A percentile compares a stretch with the other conserved stretches of the same genome.
Evolutionary conservation across 1,140 invertebrate genomes (phyloP).

Genomic region (Ceratosolen fusciceps): DNA sequence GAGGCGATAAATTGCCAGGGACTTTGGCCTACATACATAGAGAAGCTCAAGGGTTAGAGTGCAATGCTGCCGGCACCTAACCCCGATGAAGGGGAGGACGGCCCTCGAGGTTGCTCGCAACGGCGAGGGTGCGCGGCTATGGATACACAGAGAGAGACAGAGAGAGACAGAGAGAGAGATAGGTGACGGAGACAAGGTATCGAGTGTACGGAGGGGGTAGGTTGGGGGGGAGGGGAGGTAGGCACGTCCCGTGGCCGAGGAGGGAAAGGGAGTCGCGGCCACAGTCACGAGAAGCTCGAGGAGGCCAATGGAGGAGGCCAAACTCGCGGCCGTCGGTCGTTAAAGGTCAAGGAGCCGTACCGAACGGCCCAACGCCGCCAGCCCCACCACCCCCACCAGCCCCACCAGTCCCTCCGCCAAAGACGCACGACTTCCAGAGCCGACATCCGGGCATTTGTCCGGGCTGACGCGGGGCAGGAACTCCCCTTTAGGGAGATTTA

Average conservation of each 20-base stretch:
- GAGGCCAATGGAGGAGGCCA: constrained; percentile 32
- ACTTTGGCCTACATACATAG: too few species aligned
- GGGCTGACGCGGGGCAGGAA: constrained; percentile 65
- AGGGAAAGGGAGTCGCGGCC: neutral
- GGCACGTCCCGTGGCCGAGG: neutral
- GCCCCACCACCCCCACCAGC: constrained; percentile 32
- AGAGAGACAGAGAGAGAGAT: too few species aligned
- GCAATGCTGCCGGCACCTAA: too few species aligned
- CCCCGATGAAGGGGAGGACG: too few species aligned
- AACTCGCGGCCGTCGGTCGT: constrained; percentile 31
- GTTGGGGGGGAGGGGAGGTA: neutral
- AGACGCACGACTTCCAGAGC: constrained; percentile 70
- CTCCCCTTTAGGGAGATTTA: constrained; percentile 62
- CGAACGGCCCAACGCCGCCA: too few species aligned
- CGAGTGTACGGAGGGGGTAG: neutral
- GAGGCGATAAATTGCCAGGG: too few species aligned
- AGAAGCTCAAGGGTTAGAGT: too few species aligned
- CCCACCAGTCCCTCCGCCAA: constrained; percentile 46
- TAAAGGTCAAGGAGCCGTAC: constrained; percentile 17
- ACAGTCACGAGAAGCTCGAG: constrained; percentile 7
- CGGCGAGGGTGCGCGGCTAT: too few species aligned
- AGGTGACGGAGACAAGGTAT: too few species aligned
- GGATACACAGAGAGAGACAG: too few species aligned
- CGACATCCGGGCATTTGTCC: constrained; percentile 71
- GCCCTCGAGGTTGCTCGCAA: too few species aligned